These are phyloP conservation scores for Penaeus vannamei DNA, from an alignment of 1,140 invertebrate genomes.

Conservation along the genomic window DNA sequence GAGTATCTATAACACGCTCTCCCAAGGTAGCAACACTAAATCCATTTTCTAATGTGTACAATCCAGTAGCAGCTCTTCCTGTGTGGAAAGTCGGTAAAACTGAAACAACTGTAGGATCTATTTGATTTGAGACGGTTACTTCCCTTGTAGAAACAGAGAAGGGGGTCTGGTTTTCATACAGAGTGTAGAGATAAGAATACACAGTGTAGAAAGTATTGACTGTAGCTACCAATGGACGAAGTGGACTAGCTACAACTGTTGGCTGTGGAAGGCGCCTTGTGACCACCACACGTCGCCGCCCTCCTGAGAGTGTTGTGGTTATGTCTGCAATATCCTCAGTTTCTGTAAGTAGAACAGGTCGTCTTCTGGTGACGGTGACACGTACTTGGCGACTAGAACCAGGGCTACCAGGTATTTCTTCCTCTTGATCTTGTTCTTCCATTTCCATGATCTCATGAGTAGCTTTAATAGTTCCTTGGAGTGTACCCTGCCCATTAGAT, in stretches of 20 bases:
- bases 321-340: slow-evolving; percentile 37
- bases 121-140: slow-evolving; percentile 68
- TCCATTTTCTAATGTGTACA: slow-evolving; percentile 68
- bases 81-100: slow-evolving; percentile 65
- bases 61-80: slow-evolving; percentile 67
- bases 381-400: slow-evolving; percentile 36
- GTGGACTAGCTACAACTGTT: slow-evolving; percentile 44
- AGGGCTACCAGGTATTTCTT: slow-evolving; percentile 66
- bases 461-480: slow-evolving; percentile 8
- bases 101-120: slow-evolving; percentile 66
- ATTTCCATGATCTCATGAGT: slow-evolving; percentile 52
- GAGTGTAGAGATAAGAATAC: slow-evolving; percentile 69
- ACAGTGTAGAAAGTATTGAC: slow-evolving; percentile 69
- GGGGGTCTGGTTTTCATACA: slow-evolving; percentile 52
- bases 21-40: slow-evolving; percentile 69
- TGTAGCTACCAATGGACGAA: slow-evolving; percentile 52
- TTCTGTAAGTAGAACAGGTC: slow-evolving; percentile 65
- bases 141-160: slow-evolving; percentile 67
- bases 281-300: slow-evolving; percentile 47
- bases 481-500: no score
- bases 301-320: slow-evolving; percentile 44
- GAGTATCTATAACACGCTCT: slow-evolving; percentile 68
- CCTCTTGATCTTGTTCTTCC: slow-evolving; percentile 36
- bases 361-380: slow-evolving; percentile 70
- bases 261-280: slow-evolving; percentile 48